Percentiles rank a stretch among this genome's conserved stretches.
phyloP scores from a whole-genome alignment of 2,888 invertebrate species.

The Sinopyrophorus schimmeli region DNA sequence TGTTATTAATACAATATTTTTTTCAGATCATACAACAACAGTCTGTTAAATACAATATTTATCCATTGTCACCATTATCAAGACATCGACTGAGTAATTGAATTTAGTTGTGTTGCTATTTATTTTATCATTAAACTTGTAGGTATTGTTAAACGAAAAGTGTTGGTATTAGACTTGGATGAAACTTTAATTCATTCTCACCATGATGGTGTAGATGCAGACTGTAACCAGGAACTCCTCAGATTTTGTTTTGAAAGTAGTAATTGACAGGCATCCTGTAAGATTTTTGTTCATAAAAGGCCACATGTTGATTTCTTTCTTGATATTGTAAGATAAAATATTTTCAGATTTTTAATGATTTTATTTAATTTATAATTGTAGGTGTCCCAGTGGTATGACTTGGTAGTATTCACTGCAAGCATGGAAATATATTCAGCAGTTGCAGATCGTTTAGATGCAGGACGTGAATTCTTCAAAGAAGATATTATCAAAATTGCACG shows the following conservation, averaged over 20 bases:
- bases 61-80: conserved; percentile 92
- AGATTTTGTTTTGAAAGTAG: conserved; percentile 97
- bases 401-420: conserved; percentile 98
- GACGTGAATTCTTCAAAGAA: conserved; percentile 85
- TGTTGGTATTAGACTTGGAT: conserved; percentile 95
- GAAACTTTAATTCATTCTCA: conserved; percentile 99
- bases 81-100: conserved; percentile 90
- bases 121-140: conserved; percentile 43
- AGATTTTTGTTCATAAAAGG: conserved; percentile 99
- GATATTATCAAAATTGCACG: conserved; percentile 99
- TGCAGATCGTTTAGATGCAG: conserved; percentile 96
- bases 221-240: conserved; percentile 95
- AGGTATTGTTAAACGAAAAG: conserved; percentile 96
- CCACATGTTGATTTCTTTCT: conserved; percentile 99
- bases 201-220: conserved; percentile 96
- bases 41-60: conserved; percentile 96
- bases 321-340: conserved; percentile 90
- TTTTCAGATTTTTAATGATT: too few species aligned
- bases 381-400: conserved; percentile 98
- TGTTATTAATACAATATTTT: conserved; percentile 30
- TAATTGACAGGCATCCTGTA: conserved; percentile 98
- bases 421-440: conserved; percentile 99
- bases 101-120: conserved; percentile 5
- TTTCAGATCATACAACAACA: conserved; percentile 96
- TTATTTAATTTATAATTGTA: too few species aligned